phyloP scores from a whole-genome alignment of 2,113 vertebrate genomes.

The Grantiella picta region DNA sequence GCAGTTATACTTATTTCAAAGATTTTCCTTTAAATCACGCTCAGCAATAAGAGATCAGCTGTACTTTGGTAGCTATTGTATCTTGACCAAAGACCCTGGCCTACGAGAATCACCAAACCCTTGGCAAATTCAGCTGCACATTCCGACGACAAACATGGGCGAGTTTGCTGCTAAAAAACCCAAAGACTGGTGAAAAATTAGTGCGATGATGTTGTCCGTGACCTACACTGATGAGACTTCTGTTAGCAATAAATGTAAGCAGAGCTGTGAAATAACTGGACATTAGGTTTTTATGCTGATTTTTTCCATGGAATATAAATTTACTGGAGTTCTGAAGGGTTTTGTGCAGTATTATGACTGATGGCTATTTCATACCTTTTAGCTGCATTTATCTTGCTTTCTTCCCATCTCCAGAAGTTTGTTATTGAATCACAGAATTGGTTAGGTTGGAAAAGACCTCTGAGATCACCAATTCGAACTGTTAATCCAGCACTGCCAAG shows the following conservation, averaged over 20 bases:
- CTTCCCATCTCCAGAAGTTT: not conserved
- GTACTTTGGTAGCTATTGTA: not conserved
- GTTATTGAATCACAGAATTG: not conserved
- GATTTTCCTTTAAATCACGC: constrained; percentile 71
- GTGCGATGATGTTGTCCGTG: accelerated
- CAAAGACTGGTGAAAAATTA: not conserved
- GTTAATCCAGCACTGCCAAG: not conserved
- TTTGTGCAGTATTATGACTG: not conserved
- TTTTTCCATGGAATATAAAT: not conserved
- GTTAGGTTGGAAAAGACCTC: not conserved
- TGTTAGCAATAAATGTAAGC: not conserved
- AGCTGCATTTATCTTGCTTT: not conserved
- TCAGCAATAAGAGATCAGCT: constrained; percentile 45
- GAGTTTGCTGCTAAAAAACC: not conserved
- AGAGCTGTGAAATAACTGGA: not conserved
- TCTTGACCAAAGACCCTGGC: constrained; percentile 6
- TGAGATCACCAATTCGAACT: not conserved
- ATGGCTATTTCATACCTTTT: not conserved
- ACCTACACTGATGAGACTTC: not conserved
- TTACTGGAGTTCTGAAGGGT: accelerated
- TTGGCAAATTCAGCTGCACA: not conserved
- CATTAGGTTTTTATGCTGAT: not conserved
- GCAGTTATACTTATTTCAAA: constrained; percentile 72
- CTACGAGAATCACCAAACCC: constrained; percentile 43
- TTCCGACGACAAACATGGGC: not conserved